Evolutionary conservation across 2,888 invertebrate species (phyloP), one percentile per base, ranked within the genome.

Genomic region (Pherbina coryleti): DNA sequence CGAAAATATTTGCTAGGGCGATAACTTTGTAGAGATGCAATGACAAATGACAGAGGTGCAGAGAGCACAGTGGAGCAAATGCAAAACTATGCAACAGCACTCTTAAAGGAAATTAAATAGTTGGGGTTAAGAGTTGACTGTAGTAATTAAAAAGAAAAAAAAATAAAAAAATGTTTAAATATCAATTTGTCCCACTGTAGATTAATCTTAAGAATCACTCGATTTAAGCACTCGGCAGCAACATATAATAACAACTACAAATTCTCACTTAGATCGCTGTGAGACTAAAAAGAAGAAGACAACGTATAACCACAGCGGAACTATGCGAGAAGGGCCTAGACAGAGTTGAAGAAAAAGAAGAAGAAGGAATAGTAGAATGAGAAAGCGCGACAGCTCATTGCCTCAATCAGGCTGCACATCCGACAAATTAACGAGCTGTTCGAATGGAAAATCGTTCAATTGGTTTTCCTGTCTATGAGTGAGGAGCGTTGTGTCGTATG

Each of bases 361-460:
- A 11, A 28, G 62, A 31, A 28, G 66, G 19, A 37, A 66, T 9
- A 28, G n/a, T 2, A 37, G 28, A 5, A 34, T n/a, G 66, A 66
- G 66, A 66, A 37, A 34, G 37, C 22, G 37, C 28, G 37, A 66
- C 14, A 62, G n/a, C 67, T 44, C 44, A 44, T 44, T 67, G 34
- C 17, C 71, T 71, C 53, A 71, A 71, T 71, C 71, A 37, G 37
- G 44, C 34, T n/a, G 64, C 69, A 51, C 73, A 62, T 60, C 73
- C 73, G 62, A 74, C 67, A 78, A 79, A 79, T 79, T 78, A 79
- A 78, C 75, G 79, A 80, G 60, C 75, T 66, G 77, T 78, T 78
- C 78, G 64, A 73, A 79, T 69, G 78, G 76, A 78, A 81, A 81
- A 80, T 80, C 75, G 49, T 75, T 77, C 70, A 80, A 81, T 81